Conservation (phyloP, 2,797 vertebrate species). For the Sternotherus odoratus region DNA sequence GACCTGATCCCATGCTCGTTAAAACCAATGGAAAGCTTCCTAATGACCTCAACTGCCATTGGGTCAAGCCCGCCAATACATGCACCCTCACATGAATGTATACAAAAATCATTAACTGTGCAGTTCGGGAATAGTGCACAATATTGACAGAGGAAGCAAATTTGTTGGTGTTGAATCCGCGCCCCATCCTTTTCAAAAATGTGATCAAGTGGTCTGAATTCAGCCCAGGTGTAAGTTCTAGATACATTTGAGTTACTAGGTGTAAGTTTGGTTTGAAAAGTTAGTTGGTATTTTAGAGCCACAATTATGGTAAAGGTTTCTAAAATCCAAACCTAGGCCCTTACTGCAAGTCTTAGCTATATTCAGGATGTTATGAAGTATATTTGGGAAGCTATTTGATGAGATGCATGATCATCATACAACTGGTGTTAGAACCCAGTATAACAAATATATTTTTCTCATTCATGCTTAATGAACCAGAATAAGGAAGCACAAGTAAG, state of each 20-base stretch:
- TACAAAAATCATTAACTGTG: not conserved
- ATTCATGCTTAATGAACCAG: not conserved
- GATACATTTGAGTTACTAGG: not conserved
- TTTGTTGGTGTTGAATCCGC: not conserved
- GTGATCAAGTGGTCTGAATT: not conserved
- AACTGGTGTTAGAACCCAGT: accelerated
- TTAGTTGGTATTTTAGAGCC: not conserved
- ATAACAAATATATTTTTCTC: not conserved
- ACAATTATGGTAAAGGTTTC: not conserved
- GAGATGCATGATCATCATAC: not conserved
- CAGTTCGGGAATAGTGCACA: not conserved
- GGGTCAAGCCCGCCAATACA: not conserved
- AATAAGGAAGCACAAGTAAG: not conserved
- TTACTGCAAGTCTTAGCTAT: not conserved
- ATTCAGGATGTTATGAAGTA: not conserved
- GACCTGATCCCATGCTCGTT: not conserved
- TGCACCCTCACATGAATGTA: not conserved
- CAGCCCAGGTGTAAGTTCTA: not conserved
- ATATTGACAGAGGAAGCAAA: not conserved
- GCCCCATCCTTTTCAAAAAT: not conserved
- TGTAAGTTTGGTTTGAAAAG: not conserved
- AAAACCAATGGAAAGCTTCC: not conserved
- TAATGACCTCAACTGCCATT: not conserved
- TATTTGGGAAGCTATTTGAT: not conserved
- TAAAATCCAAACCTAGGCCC: not conserved